Evolutionary conservation across 2,888 invertebrate genomes (phyloP).

Genomic region (Schizotus pectinicornis): DNA sequence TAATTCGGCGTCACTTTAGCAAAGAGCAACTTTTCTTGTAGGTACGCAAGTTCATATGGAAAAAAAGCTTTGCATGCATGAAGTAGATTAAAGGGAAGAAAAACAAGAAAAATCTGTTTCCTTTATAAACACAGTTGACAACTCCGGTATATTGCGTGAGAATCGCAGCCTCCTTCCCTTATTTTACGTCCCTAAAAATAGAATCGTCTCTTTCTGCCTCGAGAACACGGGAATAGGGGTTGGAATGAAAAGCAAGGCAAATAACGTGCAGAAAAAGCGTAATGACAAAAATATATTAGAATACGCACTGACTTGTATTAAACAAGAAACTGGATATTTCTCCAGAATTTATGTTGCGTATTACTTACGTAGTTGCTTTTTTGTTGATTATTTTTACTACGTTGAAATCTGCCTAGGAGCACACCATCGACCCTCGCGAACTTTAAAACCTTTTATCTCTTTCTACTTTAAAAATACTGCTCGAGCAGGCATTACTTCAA

Average conservation of each 20-base stretch:
- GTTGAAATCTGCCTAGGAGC: not conserved
- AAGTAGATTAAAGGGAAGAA: conserved; percentile 39
- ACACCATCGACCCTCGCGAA: too few relatives aligned
- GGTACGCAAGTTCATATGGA: conserved; percentile 25
- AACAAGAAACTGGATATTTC: conserved; percentile 31
- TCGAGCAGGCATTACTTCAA: too few relatives aligned
- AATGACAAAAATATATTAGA: conserved; percentile 32
- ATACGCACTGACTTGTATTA: conserved; percentile 40
- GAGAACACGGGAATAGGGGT: conserved; percentile 1
- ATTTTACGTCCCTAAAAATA: conserved; percentile 7
- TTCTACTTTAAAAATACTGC: too few relatives aligned
- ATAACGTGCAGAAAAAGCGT: conserved; percentile 13
- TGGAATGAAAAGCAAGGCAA: conserved; percentile 10
- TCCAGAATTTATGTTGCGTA: conserved; percentile 25
- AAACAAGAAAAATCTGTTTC: conserved; percentile 41
- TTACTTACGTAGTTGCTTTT: conserved; percentile 23
- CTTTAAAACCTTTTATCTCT: too few relatives aligned
- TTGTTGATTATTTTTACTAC: conserved; percentile 26
- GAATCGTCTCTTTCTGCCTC: conserved; percentile 2
- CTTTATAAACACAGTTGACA: conserved; percentile 43
- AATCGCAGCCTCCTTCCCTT: conserved; percentile 33
- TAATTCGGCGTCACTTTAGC: not conserved
- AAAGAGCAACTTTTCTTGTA: conserved; percentile 9
- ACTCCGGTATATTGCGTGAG: conserved; percentile 41
- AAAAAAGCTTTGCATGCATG: conserved; percentile 35